Conservation (phyloP, 1,140 invertebrate species). For the Drosophila nigromelanica region DNA sequence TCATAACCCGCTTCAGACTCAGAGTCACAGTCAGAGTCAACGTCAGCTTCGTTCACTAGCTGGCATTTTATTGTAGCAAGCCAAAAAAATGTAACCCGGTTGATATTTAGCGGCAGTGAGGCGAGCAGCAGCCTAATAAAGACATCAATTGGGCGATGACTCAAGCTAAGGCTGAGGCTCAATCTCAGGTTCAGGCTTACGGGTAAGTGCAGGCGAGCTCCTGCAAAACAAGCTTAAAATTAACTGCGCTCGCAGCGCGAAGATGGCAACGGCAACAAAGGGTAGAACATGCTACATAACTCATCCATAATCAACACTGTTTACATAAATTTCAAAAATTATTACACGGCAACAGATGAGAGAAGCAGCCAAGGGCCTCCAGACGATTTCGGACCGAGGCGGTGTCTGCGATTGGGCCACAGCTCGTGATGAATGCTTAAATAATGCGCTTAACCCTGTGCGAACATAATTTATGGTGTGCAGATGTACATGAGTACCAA, state of each 20-base stretch:
- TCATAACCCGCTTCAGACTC: constrained; percentile 14
- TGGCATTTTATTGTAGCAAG: constrained; percentile 53
- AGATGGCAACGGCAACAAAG: constrained; percentile 61
- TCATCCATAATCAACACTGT: constrained; percentile 83
- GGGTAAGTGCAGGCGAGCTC: constrained; percentile 57
- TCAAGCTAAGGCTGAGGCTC: constrained; percentile 40
- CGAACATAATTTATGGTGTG: constrained; percentile 83
- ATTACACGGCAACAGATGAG: constrained; percentile 68
- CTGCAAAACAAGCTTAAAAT: constrained; percentile 75
- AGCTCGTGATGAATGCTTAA: constrained; percentile 81
- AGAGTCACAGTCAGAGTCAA: constrained; percentile 12
- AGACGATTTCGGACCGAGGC: constrained; percentile 9
- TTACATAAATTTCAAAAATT: constrained; percentile 83
- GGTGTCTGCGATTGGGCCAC: constrained; percentile 35
- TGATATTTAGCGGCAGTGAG: constrained; percentile 43
- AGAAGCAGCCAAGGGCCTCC: constrained; percentile 31
- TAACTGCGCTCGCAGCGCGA: constrained; percentile 71
- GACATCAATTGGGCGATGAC: constrained; percentile 75
- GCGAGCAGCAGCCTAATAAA: constrained; percentile 64
- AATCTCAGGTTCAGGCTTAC: constrained; percentile 12
- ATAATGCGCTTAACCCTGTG: constrained; percentile 82
- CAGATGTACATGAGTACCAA: constrained; percentile 75
- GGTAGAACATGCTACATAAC: constrained; percentile 81
- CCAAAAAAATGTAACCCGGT: constrained; percentile 25
- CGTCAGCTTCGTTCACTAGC: constrained; percentile 21